A percentile compares a stretch with the other conserved stretches of the same genome.
phyloP scores from a whole-genome alignment of 2,797 vertebrate species.

The Novumbra hubbsi region DNA sequence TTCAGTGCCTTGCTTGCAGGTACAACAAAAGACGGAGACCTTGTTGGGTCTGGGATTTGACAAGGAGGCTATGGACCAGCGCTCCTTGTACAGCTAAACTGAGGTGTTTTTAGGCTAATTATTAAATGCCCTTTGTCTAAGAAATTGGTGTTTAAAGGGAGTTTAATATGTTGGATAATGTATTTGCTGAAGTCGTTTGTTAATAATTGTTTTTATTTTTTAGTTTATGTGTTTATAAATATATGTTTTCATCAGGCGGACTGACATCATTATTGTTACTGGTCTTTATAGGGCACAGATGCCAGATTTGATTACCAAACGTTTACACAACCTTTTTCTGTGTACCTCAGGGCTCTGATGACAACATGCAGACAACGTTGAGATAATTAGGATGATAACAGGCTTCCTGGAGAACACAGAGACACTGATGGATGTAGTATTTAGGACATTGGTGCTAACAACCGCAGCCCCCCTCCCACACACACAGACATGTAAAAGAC shows the following conservation, averaged over 20 bases:
- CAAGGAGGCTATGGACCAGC: too few species aligned
- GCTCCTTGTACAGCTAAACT: neutral
- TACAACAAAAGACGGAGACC: too few species aligned
- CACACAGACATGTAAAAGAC: too few species aligned
- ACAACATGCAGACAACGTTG: neutral
- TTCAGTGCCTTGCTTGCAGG: too few species aligned
- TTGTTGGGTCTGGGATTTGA: too few species aligned
- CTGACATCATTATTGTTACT: neutral
- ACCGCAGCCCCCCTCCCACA: neutral
- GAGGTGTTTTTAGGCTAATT: neutral
- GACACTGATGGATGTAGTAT: constrained; percentile 3
- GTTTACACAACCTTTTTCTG: neutral
- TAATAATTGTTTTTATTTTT: too few species aligned
- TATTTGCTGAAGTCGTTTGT: neutral
- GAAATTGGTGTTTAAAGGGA: neutral
- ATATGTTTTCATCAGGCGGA: too few species aligned
- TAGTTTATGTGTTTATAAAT: too few species aligned
- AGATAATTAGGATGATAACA: neutral
- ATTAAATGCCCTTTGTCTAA: neutral
- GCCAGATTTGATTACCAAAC: neutral
- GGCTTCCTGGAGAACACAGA: neutral
- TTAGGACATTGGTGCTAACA: neutral
- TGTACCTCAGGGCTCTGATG: neutral
- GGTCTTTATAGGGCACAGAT: neutral
- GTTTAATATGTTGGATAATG: neutral